Conservation (phyloP, 2,113 vertebrate species). For the Aegypius monachus region DNA sequence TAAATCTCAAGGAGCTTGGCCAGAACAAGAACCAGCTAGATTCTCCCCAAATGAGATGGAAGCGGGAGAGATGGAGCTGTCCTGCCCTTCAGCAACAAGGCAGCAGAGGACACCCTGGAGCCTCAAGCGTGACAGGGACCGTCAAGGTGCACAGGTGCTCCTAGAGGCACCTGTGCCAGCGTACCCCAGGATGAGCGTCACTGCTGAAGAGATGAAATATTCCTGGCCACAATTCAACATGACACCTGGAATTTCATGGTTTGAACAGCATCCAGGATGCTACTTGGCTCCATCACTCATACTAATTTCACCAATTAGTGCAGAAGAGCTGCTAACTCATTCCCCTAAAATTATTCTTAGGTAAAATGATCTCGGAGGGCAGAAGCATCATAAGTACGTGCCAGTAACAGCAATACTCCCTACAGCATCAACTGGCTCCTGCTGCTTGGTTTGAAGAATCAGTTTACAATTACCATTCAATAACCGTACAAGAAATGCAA, state of each 20-base stretch:
- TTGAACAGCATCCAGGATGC: neutral
- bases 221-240: neutral
- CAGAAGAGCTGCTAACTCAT: neutral
- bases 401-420: neutral
- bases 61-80: neutral
- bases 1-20: neutral
- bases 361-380: neutral
- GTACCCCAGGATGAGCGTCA: rapidly evolving
- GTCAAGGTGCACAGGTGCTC: neutral
- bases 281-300: neutral
- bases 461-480: neutral
- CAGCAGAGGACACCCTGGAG: neutral
- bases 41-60: neutral
- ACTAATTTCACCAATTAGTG: neutral
- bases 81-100: neutral
- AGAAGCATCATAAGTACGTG: neutral
- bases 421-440: neutral
- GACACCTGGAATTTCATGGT: neutral
- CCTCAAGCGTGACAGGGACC: neutral
- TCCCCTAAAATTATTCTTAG: neutral
- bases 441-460: neutral
- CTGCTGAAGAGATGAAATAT: neutral
- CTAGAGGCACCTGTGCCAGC: neutral
- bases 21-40: neutral
- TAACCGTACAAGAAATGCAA: neutral